Percentiles rank a stretch among this genome's conserved stretches.
Evolutionary conservation across 2,113 vertebrate genomes (phyloP).

Genomic region (Spea bombifrons): DNA sequence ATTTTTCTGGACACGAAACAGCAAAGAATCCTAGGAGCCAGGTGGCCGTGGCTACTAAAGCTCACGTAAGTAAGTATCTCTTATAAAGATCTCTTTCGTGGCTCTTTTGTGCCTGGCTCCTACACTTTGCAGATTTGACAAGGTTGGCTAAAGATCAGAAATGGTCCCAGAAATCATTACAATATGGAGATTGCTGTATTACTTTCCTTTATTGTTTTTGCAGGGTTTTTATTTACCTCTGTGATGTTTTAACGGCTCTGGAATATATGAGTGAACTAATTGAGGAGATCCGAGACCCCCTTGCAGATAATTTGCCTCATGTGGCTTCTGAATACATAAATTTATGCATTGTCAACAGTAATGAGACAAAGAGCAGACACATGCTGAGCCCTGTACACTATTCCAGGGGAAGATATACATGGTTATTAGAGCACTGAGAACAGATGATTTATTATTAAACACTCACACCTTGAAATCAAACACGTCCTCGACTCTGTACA

Average conservation of each 20-base stretch:
- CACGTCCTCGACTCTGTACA: constrained; percentile 19
- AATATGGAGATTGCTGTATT: not conserved
- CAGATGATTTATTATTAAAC: constrained; percentile 52
- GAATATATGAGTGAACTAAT: constrained; percentile 51
- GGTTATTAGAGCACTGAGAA: constrained; percentile 48
- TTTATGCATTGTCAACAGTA: constrained; percentile 56
- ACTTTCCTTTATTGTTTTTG: not conserved
- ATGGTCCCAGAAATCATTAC: too few relatives aligned
- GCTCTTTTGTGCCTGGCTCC: too few relatives aligned
- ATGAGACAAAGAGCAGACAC: constrained; percentile 54
- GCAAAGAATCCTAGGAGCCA: too few relatives aligned
- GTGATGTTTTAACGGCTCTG: constrained; percentile 56
- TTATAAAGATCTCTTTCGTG: too few relatives aligned
- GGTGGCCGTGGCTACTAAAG: too few relatives aligned
- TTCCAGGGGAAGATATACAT: constrained; percentile 51
- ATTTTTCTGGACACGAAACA: too few relatives aligned
- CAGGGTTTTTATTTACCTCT: constrained; percentile 49
- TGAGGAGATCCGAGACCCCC: constrained; percentile 47
- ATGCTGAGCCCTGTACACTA: constrained; percentile 52
- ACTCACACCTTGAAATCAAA: constrained; percentile 10
- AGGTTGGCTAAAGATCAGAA: too few relatives aligned
- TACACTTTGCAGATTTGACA: too few relatives aligned
- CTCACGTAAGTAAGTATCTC: too few relatives aligned
- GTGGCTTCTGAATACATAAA: constrained; percentile 50
- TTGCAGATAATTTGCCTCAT: constrained; percentile 50